Base-by-base conservation (phyloP, 2,113 vertebrate species). In the Eidolon helvum region DNA sequence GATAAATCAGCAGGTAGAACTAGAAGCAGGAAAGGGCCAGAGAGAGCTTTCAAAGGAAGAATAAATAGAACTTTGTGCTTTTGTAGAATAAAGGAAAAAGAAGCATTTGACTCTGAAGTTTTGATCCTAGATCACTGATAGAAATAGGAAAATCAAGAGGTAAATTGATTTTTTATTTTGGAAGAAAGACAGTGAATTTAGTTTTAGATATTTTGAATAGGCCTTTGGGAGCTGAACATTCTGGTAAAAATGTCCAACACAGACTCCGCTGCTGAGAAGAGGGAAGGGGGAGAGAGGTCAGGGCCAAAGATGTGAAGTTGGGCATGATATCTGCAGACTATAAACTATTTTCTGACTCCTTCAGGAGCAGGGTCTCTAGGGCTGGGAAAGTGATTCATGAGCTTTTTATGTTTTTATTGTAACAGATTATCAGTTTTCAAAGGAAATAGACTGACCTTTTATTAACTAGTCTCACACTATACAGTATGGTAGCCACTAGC, bases 41-140 rank as follows among this genome's bases (percentile, higher is more conserved):
- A 79, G 38, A 82, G 68, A 92, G 35, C 45, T 77, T 50, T 0
- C 28, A 26, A 95, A 69, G 89, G 45, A 90, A 79, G 30, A 88
- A 35, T 87, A 90, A 94, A 63, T 83, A 96, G 75, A 84, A 88
- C 35, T 45, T 93, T 57, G 18, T 87, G 43, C 71, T 91, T 88
- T 50, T 80, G 12, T 45, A 87, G 86, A 87, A 55, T 79, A 75
- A 95, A 93, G 77, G 63, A 69, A 84, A 77, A 87, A 43, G 45
- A 78, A 84, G n/a, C 87, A 71, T 83, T 90, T 89, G 77, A 82
- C 57, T 90, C 7, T 82, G 30, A 91, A 89, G 30, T 93, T 97
- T 94, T 95, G 53, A 92, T 77, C 71, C n/a, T 45, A 77, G 18
- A 24, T 78, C 33, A 83, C 24, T 77, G 53, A 93, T 48, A 53